A percentile compares a stretch with the other conserved stretches of the same genome.
These are phyloP conservation scores for Cebidichthys violaceus DNA, from an alignment of 2,113 vertebrate species.

Conservation along the genomic window DNA sequence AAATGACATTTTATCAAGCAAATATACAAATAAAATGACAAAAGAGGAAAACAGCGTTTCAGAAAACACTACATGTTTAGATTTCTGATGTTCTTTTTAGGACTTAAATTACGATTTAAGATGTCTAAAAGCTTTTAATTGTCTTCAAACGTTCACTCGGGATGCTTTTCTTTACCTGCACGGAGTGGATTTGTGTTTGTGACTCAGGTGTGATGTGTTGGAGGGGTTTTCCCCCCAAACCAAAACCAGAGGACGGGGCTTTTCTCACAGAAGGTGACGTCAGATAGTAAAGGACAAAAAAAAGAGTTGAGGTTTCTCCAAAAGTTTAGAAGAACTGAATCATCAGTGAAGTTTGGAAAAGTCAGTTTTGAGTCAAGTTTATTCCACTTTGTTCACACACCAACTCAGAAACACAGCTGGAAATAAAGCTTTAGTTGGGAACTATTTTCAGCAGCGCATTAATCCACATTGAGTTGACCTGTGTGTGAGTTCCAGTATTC, in stretches of 20 bases:
- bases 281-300: background rate
- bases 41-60: background rate
- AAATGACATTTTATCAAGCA: too few species aligned
- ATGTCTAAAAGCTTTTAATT: background rate
- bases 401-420: too few species aligned
- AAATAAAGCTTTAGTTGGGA: too few species aligned
- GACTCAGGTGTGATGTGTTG: background rate
- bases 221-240: constrained; percentile 38
- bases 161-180: background rate
- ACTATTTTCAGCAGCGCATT: too few species aligned
- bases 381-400: too few species aligned
- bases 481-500: too few species aligned
- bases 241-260: background rate
- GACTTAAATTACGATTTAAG: too few species aligned
- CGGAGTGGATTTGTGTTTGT: background rate
- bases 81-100: background rate
- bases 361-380: background rate
- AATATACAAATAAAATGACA: background rate
- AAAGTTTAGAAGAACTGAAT: constrained; percentile 39
- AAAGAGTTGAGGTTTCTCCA: background rate
- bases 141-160: too few species aligned
- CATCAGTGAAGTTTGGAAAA: background rate
- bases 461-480: too few species aligned
- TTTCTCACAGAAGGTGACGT: constrained; percentile 2
- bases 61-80: background rate